Evolutionary conservation across 1,140 invertebrate genomes (phyloP), one percentile per base, ranked within the genome.

Genomic region (Thaumetopoea pityocampa): DNA sequence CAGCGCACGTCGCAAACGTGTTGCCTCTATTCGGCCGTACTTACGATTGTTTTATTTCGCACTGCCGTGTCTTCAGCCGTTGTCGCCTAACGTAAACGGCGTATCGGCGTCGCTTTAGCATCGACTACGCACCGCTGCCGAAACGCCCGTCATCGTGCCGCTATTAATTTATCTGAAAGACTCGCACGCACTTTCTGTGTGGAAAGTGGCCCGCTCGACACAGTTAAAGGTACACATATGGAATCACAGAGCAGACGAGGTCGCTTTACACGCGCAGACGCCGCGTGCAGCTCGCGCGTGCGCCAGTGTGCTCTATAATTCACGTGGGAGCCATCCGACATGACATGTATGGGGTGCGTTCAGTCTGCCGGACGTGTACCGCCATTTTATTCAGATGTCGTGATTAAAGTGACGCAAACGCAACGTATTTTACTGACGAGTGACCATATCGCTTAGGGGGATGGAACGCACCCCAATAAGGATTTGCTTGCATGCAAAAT

Each of bases 81-180:
- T 24, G 61, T 44, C 61, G 61, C 56, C 56, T 64, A 64, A 64
- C 50, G 53, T 51, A 30, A 49, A 44, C 44, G 33, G 40, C 40
- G 36, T 54, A 47, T 23, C 35, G 56, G 50, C 32, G 51, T 37
- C 36, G 45, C 43, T 40, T 23, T 54, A 38, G 55, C 51, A 56
- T 56, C 55, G 49, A 44, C 14, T 50, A 54, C 34, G 55, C 44
- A 44, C 50, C 36, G 50, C 52, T 47, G 54, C 55, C 41, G 43
- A 28, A 32, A 46, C 32, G 41, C 35, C 29, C 28, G 43, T 16
- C 43, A 42, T 45, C 43, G 30, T 28, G 45, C 52, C 44, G 52
- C 52, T 48, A 43, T 32, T 64, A 60, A 58, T 54, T 55, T 45
- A 58, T 58, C 58, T 53, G 59, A 61, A 62, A 50, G 53, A 65